Conservation (phyloP, 2,797 vertebrate species). For the Margarornis squamiger region DNA sequence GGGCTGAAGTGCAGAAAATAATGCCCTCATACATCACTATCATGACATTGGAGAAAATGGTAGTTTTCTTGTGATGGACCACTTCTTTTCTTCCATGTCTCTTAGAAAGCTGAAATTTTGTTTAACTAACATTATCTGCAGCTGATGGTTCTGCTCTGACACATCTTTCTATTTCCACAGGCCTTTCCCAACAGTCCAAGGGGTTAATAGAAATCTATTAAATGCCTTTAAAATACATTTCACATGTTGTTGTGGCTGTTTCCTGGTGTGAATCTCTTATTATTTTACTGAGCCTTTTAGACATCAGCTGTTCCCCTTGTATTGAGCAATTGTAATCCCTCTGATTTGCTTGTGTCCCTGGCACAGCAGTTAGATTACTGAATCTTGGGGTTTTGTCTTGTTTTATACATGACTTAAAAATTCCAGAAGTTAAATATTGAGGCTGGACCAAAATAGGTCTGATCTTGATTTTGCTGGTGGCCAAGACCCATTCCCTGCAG, state of each 20-base stretch:
- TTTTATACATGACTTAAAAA: slow-evolving; percentile 1
- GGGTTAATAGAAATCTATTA: slow-evolving; percentile 54
- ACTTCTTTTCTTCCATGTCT: not conserved
- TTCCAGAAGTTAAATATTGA: not conserved
- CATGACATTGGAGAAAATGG: not conserved
- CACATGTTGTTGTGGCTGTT: slow-evolving; percentile 28
- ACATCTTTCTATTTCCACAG: slow-evolving; percentile 15
- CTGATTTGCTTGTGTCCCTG: slow-evolving; percentile 2
- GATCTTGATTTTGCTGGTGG: not conserved
- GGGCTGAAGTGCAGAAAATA: not conserved
- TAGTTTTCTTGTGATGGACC: not conserved
- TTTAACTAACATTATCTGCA: not conserved
- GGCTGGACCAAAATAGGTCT: not conserved
- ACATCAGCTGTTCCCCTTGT: slow-evolving; percentile 12
- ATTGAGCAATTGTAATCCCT: slow-evolving; percentile 3
- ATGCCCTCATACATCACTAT: not conserved
- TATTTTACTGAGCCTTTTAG: slow-evolving; percentile 49
- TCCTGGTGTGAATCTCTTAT: slow-evolving; percentile 38
- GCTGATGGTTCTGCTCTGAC: slow-evolving; percentile 11
- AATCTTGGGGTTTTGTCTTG: not conserved
- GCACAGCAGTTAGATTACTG: not conserved
- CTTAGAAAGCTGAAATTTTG: slow-evolving; percentile 14
- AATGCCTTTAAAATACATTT: slow-evolving; percentile 55
- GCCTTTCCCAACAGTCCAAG: slow-evolving; percentile 21
- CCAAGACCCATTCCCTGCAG: not conserved